Evolutionary conservation across 2,113 vertebrate species (phyloP).

Genomic region (Myodes glareolus): DNA sequence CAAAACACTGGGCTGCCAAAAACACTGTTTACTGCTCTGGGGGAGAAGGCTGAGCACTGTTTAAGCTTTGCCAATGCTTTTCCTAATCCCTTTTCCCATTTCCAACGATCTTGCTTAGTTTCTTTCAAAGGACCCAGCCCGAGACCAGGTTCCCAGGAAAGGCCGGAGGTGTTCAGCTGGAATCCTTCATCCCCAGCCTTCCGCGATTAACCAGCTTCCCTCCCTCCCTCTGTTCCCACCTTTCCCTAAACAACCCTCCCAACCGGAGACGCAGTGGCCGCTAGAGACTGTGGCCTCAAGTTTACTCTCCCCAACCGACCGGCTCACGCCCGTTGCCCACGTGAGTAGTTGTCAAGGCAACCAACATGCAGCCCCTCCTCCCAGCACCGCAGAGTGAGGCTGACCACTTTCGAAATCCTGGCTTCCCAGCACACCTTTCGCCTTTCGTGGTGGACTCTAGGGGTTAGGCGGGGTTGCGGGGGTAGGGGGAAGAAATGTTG

Average conservation of each 20-base stretch:
- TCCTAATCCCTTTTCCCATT: neutral
- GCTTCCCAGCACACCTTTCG: neutral
- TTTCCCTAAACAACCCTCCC: neutral
- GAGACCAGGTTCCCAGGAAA: neutral
- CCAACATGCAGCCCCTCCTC: neutral
- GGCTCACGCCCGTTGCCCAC: neutral
- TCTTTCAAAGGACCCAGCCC: neutral
- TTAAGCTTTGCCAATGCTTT: neutral
- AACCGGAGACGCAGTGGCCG: rapidly evolving
- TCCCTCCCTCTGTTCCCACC: neutral
- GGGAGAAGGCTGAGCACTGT: neutral
- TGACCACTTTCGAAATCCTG: neutral
- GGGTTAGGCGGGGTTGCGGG: too few relatives aligned
- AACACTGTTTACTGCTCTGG: neutral
- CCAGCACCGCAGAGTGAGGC: neutral
- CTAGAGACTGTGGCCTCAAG: neutral
- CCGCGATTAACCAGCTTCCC: too few relatives aligned
- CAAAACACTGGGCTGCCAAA: neutral
- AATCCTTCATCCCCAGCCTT: neutral
- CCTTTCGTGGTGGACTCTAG: neutral
- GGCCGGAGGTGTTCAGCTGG: neutral
- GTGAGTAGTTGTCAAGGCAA: neutral
- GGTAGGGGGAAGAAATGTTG: neutral
- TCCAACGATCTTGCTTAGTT: neutral
- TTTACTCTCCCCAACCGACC: neutral